A percentile compares a stretch with the other conserved stretches of the same genome.
phyloP scores from a whole-genome alignment of 2,888 invertebrate species.

The Xestoiulus laeticollis region DNA sequence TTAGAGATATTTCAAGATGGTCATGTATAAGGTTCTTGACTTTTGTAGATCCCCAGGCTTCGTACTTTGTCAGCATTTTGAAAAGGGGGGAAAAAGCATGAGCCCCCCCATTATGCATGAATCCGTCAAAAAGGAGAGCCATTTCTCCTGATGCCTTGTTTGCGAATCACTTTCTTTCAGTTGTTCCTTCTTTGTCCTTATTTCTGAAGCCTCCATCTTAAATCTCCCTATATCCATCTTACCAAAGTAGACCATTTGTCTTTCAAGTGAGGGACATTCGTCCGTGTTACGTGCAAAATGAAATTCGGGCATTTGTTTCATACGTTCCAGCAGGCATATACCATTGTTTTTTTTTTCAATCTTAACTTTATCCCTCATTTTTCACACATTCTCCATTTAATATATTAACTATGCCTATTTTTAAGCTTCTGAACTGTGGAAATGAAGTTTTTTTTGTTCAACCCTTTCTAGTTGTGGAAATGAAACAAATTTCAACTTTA shows the following conservation, averaged over 20 bases:
- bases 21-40: constrained; percentile 27
- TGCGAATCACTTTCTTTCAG: constrained; percentile 38
- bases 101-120: neutral
- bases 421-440: neutral
- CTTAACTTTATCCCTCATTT: neutral
- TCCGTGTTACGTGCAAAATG: constrained; percentile 41
- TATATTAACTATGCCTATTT: neutral
- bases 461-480: too few species aligned
- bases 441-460: neutral
- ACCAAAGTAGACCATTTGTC: constrained; percentile 49
- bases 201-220: constrained; percentile 35
- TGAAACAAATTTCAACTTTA: too few species aligned
- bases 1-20: constrained; percentile 41
- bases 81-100: neutral
- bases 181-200: constrained; percentile 27
- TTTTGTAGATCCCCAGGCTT: neutral
- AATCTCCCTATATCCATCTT: constrained; percentile 42
- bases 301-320: constrained; percentile 27
- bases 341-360: neutral
- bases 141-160: constrained; percentile 33
- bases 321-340: neutral
- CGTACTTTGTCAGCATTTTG: constrained; percentile 39
- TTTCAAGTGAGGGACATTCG: constrained; percentile 38
- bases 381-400: constrained; percentile 38
- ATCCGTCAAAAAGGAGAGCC: constrained; percentile 17